These are phyloP conservation scores for Phyllopteryx taeniolatus DNA, from an alignment of 2,113 vertebrate genomes.

Conservation along the genomic window DNA sequence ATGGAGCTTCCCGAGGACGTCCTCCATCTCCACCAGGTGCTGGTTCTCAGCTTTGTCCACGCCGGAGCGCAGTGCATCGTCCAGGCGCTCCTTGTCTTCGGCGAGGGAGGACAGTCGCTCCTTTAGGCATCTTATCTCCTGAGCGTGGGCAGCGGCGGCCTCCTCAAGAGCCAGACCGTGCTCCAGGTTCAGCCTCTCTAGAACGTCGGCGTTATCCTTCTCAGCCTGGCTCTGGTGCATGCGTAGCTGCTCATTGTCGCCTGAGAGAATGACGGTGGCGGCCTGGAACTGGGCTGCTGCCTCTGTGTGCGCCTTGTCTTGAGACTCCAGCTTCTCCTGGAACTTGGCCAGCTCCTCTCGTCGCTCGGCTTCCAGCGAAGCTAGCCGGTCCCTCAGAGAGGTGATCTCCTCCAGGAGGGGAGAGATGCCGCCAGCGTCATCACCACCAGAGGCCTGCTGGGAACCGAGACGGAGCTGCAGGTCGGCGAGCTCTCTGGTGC, in stretches of 20 bases:
- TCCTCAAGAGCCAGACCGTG: conserved; percentile 76
- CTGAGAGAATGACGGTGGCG: conserved; percentile 74
- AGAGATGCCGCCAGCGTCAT: conserved; percentile 71
- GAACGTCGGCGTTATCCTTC: conserved; percentile 80
- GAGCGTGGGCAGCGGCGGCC: conserved; percentile 55
- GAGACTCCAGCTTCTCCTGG: conserved; percentile 75
- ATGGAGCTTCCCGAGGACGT: conserved; percentile 88
- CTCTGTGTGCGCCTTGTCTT: conserved; percentile 75
- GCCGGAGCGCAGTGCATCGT: conserved; percentile 78
- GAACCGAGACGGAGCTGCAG: conserved; percentile 82
- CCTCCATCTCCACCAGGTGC: conserved; percentile 97
- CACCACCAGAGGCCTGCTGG: conserved; percentile 72
- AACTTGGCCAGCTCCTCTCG: conserved; percentile 71
- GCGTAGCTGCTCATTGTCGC: conserved; percentile 85
- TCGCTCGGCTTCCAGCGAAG: conserved; percentile 71
- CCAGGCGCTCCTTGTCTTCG: conserved; percentile 82
- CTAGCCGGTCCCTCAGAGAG: conserved; percentile 82
- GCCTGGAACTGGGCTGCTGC: conserved; percentile 76
- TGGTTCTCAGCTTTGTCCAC: conserved; percentile 89
- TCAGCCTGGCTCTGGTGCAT: conserved; percentile 79
- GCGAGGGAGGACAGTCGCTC: conserved; percentile 67
- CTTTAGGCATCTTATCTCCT: conserved; percentile 75
- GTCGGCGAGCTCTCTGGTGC: conserved; percentile 83
- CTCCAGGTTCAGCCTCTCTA: conserved; percentile 81
- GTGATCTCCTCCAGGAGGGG: conserved; percentile 86